These are phyloP conservation scores for Ammodytes dubius DNA, from an alignment of 2,113 vertebrate species.

Conservation along the genomic window DNA sequence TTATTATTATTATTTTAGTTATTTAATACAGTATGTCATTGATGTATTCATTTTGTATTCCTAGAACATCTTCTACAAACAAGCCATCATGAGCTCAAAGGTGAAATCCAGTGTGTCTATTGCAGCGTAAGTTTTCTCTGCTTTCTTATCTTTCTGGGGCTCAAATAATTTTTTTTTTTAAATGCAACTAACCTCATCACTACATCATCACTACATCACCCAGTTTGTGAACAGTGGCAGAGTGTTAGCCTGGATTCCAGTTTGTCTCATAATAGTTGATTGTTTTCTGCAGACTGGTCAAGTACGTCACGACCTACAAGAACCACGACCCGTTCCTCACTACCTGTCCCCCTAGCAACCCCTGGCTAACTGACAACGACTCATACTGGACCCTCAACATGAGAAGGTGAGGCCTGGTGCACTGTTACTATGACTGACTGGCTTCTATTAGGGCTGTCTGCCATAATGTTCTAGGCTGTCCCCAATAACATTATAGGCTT, in stretches of 20 bases:
- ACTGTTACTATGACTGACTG: not conserved
- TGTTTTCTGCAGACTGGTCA: slow-evolving; percentile 87
- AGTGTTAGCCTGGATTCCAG: not conserved
- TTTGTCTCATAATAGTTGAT: not conserved
- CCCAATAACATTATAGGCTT: no score
- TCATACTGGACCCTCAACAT: slow-evolving; percentile 93
- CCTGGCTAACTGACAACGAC: slow-evolving; percentile 92
- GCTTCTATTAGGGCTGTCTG: not conserved
- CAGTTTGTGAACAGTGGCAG: not conserved
- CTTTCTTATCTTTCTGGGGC: not conserved
- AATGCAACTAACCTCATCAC: no score
- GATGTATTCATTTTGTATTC: slow-evolving; percentile 15
- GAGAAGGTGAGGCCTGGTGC: slow-evolving; percentile 85
- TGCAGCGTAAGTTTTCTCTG: slow-evolving; percentile 88
- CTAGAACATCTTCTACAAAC: slow-evolving; percentile 94
- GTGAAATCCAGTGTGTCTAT: slow-evolving; percentile 97
- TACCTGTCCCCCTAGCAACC: slow-evolving; percentile 93
- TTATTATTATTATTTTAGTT: no score
- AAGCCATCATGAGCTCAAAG: slow-evolving; percentile 92
- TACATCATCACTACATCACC: no score
- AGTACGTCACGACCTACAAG: slow-evolving; percentile 90
- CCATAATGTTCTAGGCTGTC: no score
- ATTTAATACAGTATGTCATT: no score
- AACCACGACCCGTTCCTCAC: slow-evolving; percentile 93
- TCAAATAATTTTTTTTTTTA: no score